Conservation (phyloP, 2,113 vertebrate genomes). For the Conger conger region DNA sequence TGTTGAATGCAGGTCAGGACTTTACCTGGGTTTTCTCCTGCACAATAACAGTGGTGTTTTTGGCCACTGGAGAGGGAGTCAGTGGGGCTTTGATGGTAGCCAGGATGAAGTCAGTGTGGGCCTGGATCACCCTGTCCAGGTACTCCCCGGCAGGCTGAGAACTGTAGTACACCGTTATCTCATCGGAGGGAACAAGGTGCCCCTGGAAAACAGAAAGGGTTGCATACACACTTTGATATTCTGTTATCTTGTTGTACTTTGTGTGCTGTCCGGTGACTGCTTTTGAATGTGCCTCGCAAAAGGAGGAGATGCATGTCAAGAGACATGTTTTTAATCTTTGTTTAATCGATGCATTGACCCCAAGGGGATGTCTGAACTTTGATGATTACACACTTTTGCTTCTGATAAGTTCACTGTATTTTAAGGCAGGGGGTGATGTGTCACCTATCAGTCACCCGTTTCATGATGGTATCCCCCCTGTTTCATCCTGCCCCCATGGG, state of each 20-base stretch:
- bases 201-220: conserved; percentile 62
- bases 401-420: background rate
- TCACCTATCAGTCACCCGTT: background rate
- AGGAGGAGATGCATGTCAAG: too few relatives aligned
- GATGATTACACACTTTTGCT: too few relatives aligned
- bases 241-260: too few relatives aligned
- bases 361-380: too few relatives aligned
- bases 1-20: background rate
- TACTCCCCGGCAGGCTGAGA: conserved; percentile 78
- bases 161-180: conserved; percentile 86
- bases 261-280: too few relatives aligned
- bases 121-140: conserved; percentile 81
- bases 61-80: conserved; percentile 78
- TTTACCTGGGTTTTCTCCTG: conserved; percentile 88
- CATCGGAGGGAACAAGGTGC: conserved; percentile 90
- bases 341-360: too few relatives aligned
- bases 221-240: background rate
- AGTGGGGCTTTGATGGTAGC: conserved; percentile 89
- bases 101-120: conserved; percentile 87
- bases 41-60: conserved; percentile 78
- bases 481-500: background rate
- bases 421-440: background rate
- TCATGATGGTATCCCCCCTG: background rate
- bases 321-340: too few relatives aligned
- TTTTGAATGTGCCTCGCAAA: too few relatives aligned